These are phyloP conservation scores for Drosophila varians DNA, from an alignment of 1,140 invertebrate genomes.

Conservation along the genomic window DNA sequence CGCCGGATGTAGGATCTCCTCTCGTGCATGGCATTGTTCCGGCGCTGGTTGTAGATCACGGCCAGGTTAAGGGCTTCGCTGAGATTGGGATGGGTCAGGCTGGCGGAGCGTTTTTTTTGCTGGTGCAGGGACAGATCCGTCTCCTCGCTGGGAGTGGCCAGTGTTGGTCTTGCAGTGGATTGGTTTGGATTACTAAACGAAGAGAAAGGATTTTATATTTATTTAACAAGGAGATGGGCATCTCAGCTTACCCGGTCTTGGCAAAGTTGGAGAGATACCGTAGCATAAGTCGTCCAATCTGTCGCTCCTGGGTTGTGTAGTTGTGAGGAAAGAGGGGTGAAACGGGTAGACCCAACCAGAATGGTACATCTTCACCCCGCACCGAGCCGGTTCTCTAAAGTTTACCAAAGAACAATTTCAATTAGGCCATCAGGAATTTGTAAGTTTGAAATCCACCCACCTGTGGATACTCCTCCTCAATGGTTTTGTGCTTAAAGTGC, in stretches of 20 bases:
- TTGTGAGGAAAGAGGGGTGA: slow-evolving; percentile 88
- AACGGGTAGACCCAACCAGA: slow-evolving; percentile 95
- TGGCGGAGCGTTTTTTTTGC: slow-evolving; percentile 49
- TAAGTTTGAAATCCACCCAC: slow-evolving; percentile 80
- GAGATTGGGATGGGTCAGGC: slow-evolving; percentile 10
- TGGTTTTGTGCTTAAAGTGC: slow-evolving; percentile 92
- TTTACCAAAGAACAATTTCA: neutral
- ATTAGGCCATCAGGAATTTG: neutral
- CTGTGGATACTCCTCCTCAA: slow-evolving; percentile 90
- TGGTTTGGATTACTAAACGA: slow-evolving; percentile 73
- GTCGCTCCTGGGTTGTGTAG: slow-evolving; percentile 89
- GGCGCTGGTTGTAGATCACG: slow-evolving; percentile 75
- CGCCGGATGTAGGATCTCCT: slow-evolving; percentile 63
- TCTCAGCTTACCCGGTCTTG: slow-evolving; percentile 88
- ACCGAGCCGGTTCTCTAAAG: slow-evolving; percentile 89
- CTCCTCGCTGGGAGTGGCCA: slow-evolving; percentile 10
- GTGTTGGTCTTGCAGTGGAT: slow-evolving; percentile 26
- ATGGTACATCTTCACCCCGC: slow-evolving; percentile 97
- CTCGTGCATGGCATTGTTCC: slow-evolving; percentile 74
- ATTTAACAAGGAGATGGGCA: neutral
- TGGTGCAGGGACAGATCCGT: slow-evolving; percentile 20
- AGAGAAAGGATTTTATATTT: neutral
- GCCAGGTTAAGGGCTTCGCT: slow-evolving; percentile 66
- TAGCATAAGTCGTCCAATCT: slow-evolving; percentile 89
- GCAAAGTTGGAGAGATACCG: slow-evolving; percentile 94